Evolutionary conservation across 2,888 invertebrate species (phyloP).

Genomic region (Smittia sp.): DNA sequence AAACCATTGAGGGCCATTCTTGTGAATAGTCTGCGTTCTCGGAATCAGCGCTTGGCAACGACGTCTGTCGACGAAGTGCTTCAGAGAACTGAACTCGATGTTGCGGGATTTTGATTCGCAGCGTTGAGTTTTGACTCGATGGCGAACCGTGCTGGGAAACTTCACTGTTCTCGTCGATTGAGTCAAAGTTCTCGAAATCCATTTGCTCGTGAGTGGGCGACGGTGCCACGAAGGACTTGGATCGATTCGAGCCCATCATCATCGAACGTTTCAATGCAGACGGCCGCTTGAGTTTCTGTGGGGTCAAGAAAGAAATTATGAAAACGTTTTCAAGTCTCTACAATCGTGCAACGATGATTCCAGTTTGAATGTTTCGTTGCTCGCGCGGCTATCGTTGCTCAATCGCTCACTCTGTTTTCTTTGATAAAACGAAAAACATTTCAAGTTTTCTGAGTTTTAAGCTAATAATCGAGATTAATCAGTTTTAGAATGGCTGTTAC

Average conservation of each 20-base stretch:
- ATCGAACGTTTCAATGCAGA: slow-evolving; percentile 52
- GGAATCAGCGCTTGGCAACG: slow-evolving; percentile 71
- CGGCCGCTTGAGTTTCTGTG: slow-evolving; percentile 51
- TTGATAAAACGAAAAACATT: not conserved
- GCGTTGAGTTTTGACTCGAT: slow-evolving; percentile 66
- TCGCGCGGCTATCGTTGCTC: no score
- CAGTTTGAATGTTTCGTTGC: not conserved
- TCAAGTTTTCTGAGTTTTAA: not conserved
- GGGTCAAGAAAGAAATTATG: not conserved
- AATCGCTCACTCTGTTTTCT: not conserved
- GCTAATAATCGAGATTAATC: not conserved
- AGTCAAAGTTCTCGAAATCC: slow-evolving; percentile 51
- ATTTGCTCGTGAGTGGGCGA: slow-evolving; percentile 63
- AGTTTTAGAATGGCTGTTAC: slow-evolving; percentile 42
- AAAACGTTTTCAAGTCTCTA: slow-evolving; percentile 22
- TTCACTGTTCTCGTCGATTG: slow-evolving; percentile 51
- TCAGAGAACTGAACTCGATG: slow-evolving; percentile 53
- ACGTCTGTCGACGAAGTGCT: slow-evolving; percentile 63
- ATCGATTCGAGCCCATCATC: slow-evolving; percentile 63
- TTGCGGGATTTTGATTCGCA: slow-evolving; percentile 57
- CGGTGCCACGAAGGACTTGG: slow-evolving; percentile 72
- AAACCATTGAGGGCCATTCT: slow-evolving; percentile 48
- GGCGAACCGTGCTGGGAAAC: slow-evolving; percentile 61
- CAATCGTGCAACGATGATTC: not conserved
- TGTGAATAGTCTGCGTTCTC: slow-evolving; percentile 53